Evolutionary conservation across 2,888 invertebrate species (phyloP).

Genomic region (Blastobasis lacticolella): DNA sequence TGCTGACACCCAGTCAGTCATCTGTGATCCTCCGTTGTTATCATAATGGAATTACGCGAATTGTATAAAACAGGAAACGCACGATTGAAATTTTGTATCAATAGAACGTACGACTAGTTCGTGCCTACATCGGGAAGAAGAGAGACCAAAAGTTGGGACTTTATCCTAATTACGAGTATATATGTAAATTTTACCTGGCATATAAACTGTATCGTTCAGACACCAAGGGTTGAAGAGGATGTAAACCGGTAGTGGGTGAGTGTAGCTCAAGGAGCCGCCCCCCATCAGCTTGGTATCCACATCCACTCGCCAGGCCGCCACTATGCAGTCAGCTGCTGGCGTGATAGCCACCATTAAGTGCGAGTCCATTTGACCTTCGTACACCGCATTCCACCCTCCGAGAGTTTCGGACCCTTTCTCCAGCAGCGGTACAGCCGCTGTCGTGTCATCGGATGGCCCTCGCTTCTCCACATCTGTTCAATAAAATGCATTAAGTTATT

Average conservation of each 20-base stretch:
- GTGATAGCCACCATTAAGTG: conserved; percentile 79
- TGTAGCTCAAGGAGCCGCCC: conserved; percentile 82
- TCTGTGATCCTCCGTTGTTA: too few relatives aligned
- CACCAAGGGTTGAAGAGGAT: conserved; percentile 95
- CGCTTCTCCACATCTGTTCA: conserved; percentile 81
- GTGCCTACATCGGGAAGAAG: too few relatives aligned
- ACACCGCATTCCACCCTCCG: conserved; percentile 82
- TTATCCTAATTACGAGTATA: too few relatives aligned
- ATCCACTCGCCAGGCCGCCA: conserved; percentile 89
- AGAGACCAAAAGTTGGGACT: too few relatives aligned
- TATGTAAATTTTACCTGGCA: conserved; percentile 70
- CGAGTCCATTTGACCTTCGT: conserved; percentile 79
- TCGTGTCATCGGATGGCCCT: conserved; percentile 85
- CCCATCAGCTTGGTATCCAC: conserved; percentile 84
- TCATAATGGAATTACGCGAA: too few relatives aligned
- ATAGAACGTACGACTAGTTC: too few relatives aligned
- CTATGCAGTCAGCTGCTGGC: conserved; percentile 80
- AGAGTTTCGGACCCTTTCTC: conserved; percentile 76
- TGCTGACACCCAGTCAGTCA: too few relatives aligned
- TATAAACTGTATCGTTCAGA: conserved; percentile 76
- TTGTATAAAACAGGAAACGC: too few relatives aligned
- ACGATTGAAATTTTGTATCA: too few relatives aligned
- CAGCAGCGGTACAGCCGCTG: conserved; percentile 83
- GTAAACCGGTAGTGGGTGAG: conserved; percentile 85
- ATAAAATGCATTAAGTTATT: conserved; percentile 20